phyloP scores from a whole-genome alignment of 2,888 invertebrate species.

The Philhelius pedissequus region DNA sequence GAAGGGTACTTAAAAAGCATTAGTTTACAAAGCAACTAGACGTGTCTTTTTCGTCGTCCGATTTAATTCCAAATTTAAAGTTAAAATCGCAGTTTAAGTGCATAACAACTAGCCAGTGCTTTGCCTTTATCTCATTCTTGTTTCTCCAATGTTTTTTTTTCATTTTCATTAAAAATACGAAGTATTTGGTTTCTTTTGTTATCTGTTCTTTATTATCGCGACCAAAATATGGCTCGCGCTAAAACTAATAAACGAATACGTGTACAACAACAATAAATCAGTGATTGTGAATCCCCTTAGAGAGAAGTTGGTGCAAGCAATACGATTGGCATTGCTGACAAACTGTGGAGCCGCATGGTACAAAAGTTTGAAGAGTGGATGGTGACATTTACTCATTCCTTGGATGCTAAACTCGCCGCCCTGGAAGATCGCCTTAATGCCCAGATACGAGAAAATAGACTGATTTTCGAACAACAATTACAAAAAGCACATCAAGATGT shows the following conservation, averaged over 20 bases:
- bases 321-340: too few species aligned
- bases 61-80: background rate
- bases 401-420: slow-evolving; percentile 1
- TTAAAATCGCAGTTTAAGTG: background rate
- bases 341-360: too few species aligned
- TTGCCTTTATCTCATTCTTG: too few species aligned
- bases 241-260: too few species aligned
- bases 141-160: too few species aligned
- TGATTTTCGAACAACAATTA: background rate
- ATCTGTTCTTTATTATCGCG: background rate
- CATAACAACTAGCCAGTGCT: background rate
- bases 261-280: too few species aligned
- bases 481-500: slow-evolving; percentile 1
- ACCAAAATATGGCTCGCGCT: background rate
- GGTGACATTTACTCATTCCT: background rate
- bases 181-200: background rate
- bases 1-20: too few species aligned
- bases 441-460: background rate
- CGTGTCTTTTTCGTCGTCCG: background rate
- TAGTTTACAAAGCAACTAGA: background rate
- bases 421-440: slow-evolving; percentile 5
- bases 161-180: background rate
- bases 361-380: too few species aligned
- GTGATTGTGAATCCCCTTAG: too few species aligned
- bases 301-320: too few species aligned